phyloP scores from a whole-genome alignment of 2,888 invertebrate species.

The Scelioninae gen. 1 region DNA sequence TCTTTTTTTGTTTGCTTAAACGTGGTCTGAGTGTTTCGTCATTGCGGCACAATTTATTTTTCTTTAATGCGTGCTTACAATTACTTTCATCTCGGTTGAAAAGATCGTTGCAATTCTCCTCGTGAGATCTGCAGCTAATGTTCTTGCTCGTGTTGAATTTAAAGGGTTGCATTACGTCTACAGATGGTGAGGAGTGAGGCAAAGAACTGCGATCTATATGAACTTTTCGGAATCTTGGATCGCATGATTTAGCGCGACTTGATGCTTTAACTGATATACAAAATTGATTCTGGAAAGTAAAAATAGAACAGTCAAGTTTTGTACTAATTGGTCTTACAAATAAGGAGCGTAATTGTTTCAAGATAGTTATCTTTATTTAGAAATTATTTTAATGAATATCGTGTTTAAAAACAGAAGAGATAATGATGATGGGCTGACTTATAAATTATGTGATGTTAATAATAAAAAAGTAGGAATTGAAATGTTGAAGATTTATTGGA shows the following conservation, averaged over 20 bases:
- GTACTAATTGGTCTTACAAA: conserved; percentile 3
- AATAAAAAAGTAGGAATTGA: too few species aligned
- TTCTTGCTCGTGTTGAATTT: conserved; percentile 45
- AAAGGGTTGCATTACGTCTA: conserved; percentile 43
- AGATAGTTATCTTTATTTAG: background rate
- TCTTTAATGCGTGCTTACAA: conserved; percentile 45
- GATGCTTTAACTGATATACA: conserved; percentile 5
- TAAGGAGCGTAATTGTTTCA: background rate
- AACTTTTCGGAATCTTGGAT: conserved; percentile 39
- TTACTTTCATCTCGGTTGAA: conserved; percentile 39
- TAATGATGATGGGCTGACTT: too few species aligned
- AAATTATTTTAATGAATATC: background rate
- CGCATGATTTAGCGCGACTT: conserved; percentile 47
- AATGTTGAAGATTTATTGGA: background rate
- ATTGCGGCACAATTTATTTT: conserved; percentile 42
- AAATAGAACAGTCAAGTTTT: background rate
- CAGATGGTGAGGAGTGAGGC: too few species aligned
- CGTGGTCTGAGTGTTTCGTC: conserved; percentile 18
- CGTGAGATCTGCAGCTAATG: conserved; percentile 45
- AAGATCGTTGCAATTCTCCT: conserved; percentile 40
- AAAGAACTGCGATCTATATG: conserved; percentile 28
- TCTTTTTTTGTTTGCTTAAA: conserved; percentile 12
- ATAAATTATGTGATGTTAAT: too few species aligned
- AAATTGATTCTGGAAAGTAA: conserved; percentile 32
- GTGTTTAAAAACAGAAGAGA: too few species aligned